A percentile compares a stretch with the other conserved stretches of the same genome.
These are phyloP conservation scores for Microctenopoma steveboyesi DNA, from an alignment of 2,797 vertebrate genomes.

Conservation along the genomic window DNA sequence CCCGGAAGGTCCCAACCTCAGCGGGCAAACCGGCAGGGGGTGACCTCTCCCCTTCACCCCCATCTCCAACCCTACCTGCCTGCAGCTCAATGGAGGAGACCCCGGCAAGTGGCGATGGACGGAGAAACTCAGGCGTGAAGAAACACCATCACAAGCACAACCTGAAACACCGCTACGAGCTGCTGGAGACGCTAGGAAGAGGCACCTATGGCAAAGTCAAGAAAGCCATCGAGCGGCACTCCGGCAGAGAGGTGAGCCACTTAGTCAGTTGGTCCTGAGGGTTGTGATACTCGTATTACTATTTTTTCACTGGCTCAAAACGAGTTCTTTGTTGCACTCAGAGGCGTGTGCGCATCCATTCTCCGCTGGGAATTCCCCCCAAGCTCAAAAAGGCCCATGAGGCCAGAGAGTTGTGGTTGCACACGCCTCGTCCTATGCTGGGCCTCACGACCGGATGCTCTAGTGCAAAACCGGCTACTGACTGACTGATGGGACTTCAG, in stretches of 20 bases:
- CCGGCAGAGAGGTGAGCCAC: conserved; percentile 94
- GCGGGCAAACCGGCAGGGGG: conserved; percentile 58
- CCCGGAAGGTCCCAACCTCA: conserved; percentile 55
- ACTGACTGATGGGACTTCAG: conserved; percentile 60
- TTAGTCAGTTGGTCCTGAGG: neutral
- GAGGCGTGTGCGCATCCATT: conserved; percentile 48
- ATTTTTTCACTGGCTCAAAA: conserved; percentile 13
- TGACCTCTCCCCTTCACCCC: conserved; percentile 55
- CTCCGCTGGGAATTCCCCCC: conserved; percentile 64
- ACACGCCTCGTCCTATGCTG: conserved; percentile 62
- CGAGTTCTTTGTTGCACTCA: conserved; percentile 53
- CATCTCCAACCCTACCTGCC: conserved; percentile 54
- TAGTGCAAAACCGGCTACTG: conserved; percentile 71
- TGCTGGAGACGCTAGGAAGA: conserved; percentile 96
- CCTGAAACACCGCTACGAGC: conserved; percentile 97
- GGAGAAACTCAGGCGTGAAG: conserved; percentile 91
- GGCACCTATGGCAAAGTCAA: conserved; percentile 99
- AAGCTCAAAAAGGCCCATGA: conserved; percentile 51
- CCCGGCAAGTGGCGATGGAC: conserved; percentile 69
- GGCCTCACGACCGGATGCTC: conserved; percentile 72
- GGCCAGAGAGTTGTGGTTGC: conserved; percentile 58
- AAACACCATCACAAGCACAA: conserved; percentile 99
- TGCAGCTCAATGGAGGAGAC: conserved; percentile 61
- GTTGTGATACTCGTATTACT: neutral
- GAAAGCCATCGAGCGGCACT: conserved; percentile 94